Base-by-base conservation (phyloP, 2,113 vertebrate species). In the Macaca mulatta region DNA sequence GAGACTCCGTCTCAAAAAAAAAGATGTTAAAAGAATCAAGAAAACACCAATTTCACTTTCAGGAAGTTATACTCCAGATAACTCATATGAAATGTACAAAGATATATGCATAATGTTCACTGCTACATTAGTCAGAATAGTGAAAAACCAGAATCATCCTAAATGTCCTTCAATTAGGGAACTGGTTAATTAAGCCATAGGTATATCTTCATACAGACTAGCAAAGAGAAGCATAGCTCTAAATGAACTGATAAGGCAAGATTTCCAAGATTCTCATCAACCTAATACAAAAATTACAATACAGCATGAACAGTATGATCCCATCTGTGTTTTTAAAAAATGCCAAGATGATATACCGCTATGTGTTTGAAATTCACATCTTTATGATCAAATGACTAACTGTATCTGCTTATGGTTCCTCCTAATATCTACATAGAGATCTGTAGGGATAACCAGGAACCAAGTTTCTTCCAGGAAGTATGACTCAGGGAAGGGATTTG, bases 241-340 rank as follows among this genome's bases (percentile, higher is more conserved):
- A 82, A 80, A 43, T 30, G 32, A 97, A 80, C 38, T 5, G 8
- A n/a, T 14, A 75, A 0, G 4, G 74, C 40, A 90, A 88, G 80
- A 85, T 48, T 90, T 87, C 77, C 75, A 88, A 80, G 61, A 77
- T 23, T 80, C 75, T 93, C 72, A 72, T 87, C 86, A 64, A 90
- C 45, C 67, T 94, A 75, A 61, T 40, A 77, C 57, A 75, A 96
- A 70, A 72, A 74, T 43, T 50, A 35, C 6, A 92, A 84, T 43
- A 40, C 6, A 94, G 25, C 11, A 75, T 81, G 69, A 92, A 90
- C 57, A 80, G 50, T 48, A 87, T 35, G 35, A 91, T 55, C 43
- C 30, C 52, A 94, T n/a, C 30, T 86, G 40, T 70, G 82, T 67
- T 64, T 90, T 74, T 35, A 5, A 30, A 87, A 94, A 94, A 30